phyloP scores from a whole-genome alignment of 1,140 invertebrate genomes.

The Microplitis demolitor region DNA sequence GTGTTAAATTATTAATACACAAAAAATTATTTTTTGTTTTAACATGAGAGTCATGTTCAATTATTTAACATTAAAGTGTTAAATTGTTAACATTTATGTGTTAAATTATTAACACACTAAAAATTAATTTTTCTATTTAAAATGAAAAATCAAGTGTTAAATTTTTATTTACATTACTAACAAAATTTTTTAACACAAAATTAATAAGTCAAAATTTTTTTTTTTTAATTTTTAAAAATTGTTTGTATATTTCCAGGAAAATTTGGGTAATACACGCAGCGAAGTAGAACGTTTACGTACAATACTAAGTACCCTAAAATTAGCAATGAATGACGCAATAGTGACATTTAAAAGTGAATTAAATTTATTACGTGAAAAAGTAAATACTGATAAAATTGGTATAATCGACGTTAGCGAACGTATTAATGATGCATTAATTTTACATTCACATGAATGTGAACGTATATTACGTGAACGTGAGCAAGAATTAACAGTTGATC shows the following conservation, averaged over 20 bases:
- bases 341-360: slow-evolving; percentile 67
- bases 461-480: slow-evolving; percentile 64
- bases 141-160: too few relatives aligned
- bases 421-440: slow-evolving; percentile 62
- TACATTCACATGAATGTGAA: slow-evolving; percentile 62
- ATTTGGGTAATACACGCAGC: slow-evolving; percentile 53
- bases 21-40: too few relatives aligned
- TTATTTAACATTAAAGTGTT: too few relatives aligned
- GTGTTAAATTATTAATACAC: too few relatives aligned
- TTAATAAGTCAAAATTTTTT: too few relatives aligned
- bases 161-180: too few relatives aligned
- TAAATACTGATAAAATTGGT: slow-evolving; percentile 60
- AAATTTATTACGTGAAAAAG: slow-evolving; percentile 61
- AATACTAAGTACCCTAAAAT: slow-evolving; percentile 47
- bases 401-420: slow-evolving; percentile 63
- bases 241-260: slow-evolving; percentile 52
- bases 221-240: slow-evolving; percentile 3
- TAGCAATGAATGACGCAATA: slow-evolving; percentile 58
- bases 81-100: too few relatives aligned
- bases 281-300: slow-evolving; percentile 55
- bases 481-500: slow-evolving; percentile 67
- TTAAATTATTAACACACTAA: too few relatives aligned
- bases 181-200: too few relatives aligned
- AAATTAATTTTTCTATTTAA: too few relatives aligned
- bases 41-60: too few relatives aligned